These are phyloP conservation scores for Orbicella faveolata DNA, from an alignment of 64 coral and sea anemone genomes.

Conservation along the genomic window DNA sequence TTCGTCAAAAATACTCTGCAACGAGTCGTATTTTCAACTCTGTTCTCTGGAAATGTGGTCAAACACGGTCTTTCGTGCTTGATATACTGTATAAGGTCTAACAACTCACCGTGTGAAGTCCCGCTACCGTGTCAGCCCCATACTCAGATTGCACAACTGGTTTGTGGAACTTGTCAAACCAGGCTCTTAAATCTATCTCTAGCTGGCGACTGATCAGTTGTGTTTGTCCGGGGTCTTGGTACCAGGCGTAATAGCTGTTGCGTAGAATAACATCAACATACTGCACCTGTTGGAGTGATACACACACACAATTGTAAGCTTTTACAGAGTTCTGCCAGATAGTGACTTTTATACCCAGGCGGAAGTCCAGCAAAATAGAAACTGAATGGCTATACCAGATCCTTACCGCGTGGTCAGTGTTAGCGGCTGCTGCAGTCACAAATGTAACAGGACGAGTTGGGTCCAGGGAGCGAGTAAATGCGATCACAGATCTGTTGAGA, in stretches of 20 bases:
- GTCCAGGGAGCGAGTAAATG: constrained; percentile 57
- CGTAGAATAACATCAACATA: constrained; percentile 81
- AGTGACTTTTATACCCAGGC: too few relatives aligned
- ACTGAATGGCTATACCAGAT: neutral
- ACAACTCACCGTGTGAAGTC: constrained; percentile 74
- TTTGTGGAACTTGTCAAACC: constrained; percentile 88
- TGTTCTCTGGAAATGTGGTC: too few relatives aligned
- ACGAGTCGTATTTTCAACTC: too few relatives aligned
- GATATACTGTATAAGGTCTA: too few relatives aligned
- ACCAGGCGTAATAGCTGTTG: constrained; percentile 93
- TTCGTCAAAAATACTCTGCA: too few relatives aligned
- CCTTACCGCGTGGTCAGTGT: constrained; percentile 78
- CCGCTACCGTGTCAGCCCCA: constrained; percentile 80
- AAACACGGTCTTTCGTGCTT: too few relatives aligned
- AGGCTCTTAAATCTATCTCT: constrained; percentile 62
- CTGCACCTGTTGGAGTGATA: constrained; percentile 42
- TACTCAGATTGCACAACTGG: constrained; percentile 91
- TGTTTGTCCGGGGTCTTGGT: constrained; percentile 77
- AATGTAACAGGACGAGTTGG: constrained; percentile 80
- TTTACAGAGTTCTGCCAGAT: neutral
- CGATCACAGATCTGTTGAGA: constrained; percentile 69
- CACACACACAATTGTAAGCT: neutral
- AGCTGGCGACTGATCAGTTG: constrained; percentile 82
- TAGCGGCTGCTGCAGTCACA: constrained; percentile 59
- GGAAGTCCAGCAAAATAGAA: too few relatives aligned